phyloP scores from a whole-genome alignment of 2,888 invertebrate genomes.

The Dioctria rufipes region DNA sequence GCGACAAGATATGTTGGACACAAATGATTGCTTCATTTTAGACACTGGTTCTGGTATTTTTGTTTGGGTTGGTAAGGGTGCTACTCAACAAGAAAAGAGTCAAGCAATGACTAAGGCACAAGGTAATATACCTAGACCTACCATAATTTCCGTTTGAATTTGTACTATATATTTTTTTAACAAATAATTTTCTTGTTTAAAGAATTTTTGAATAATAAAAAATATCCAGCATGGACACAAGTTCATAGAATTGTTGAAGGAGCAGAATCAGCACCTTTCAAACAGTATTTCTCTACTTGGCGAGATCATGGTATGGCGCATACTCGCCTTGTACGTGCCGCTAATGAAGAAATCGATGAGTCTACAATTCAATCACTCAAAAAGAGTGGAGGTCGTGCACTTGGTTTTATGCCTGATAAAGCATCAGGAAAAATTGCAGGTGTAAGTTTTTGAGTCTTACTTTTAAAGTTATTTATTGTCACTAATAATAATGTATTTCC shows the following conservation, averaged over 20 bases:
- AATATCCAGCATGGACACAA: conserved; percentile 83
- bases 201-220: conserved; percentile 76
- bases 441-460: conserved; percentile 9
- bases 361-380: conserved; percentile 65
- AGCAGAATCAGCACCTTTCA: conserved; percentile 89
- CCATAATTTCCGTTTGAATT: conserved; percentile 13
- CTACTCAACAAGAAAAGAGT: conserved; percentile 80
- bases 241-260: conserved; percentile 82
- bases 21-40: conserved; percentile 81
- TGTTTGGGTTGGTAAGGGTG: conserved; percentile 87
- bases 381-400: conserved; percentile 76
- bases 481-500: not conserved
- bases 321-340: conserved; percentile 74
- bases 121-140: conserved; percentile 58
- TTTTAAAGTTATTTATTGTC: not conserved
- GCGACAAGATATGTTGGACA: conserved; percentile 75
- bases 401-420: conserved; percentile 83
- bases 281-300: conserved; percentile 90
- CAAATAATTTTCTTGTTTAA: not conserved
- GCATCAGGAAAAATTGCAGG: conserved; percentile 76
- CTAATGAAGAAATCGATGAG: conserved; percentile 68
- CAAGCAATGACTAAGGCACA: conserved; percentile 84
- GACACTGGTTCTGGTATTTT: conserved; percentile 86
- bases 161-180: not conserved
- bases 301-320: conserved; percentile 78